Evolutionary conservation across 2,113 vertebrate species (phyloP).

Genomic region (Probosciger aterrimus): DNA sequence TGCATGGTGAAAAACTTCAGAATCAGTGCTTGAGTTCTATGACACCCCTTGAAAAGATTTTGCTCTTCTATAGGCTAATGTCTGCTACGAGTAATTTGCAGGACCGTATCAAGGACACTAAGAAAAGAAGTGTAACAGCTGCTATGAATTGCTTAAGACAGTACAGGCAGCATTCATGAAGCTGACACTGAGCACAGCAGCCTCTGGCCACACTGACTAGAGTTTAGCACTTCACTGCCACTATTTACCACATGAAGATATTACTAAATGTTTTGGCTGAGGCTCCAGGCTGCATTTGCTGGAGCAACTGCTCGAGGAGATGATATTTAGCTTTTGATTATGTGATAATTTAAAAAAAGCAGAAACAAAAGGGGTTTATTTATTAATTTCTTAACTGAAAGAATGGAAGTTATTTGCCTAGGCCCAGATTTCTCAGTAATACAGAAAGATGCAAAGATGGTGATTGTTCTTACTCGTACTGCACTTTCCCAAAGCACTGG

Average conservation of each 20-base stretch:
- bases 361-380: background rate
- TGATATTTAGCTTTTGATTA: background rate
- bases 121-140: background rate
- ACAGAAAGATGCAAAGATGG: background rate
- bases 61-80: background rate
- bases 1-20: background rate
- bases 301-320: background rate
- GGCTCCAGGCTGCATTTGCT: background rate
- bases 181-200: background rate
- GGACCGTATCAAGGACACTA: background rate
- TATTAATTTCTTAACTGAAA: background rate
- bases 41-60: background rate
- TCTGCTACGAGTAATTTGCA: background rate
- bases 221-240: background rate
- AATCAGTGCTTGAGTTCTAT: background rate
- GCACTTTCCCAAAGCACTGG: background rate
- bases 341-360: background rate
- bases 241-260: background rate
- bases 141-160: fast-evolving
- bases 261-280: too few species aligned
- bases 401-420: background rate
- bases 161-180: background rate
- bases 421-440: background rate
- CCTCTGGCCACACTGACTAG: background rate
- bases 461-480: background rate